phyloP scores from a whole-genome alignment of 2,888 invertebrate species.

The Nemapogon koenigi region DNA sequence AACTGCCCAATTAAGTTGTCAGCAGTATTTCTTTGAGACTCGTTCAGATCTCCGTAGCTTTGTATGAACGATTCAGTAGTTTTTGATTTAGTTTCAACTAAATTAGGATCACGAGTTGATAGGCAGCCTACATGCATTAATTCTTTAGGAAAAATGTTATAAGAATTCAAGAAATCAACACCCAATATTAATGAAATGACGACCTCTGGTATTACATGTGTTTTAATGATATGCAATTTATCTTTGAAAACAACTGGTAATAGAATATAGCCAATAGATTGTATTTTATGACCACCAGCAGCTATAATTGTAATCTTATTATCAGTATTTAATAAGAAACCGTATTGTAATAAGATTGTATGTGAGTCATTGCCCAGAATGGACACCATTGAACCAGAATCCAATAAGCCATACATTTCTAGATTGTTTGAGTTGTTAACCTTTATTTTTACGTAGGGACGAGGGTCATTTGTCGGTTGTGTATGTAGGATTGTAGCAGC shows the following conservation, averaged over 20 bases:
- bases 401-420: conserved; percentile 14
- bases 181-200: conserved; percentile 15
- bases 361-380: conserved; percentile 17
- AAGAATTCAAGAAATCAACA: conserved; percentile 17
- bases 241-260: conserved; percentile 14
- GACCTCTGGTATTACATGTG: conserved; percentile 14
- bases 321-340: not conserved
- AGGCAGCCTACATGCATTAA: conserved; percentile 1
- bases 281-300: conserved; percentile 15
- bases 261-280: conserved; percentile 13
- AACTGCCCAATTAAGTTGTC: conserved; percentile 14
- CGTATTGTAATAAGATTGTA: conserved; percentile 1
- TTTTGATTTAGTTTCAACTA: not conserved
- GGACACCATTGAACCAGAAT: conserved; percentile 17
- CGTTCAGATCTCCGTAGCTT: conserved; percentile 9
- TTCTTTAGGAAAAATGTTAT: conserved; percentile 14
- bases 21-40: conserved; percentile 9
- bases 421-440: conserved; percentile 8
- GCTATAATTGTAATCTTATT: conserved; percentile 8
- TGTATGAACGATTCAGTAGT: not conserved
- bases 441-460: conserved; percentile 16
- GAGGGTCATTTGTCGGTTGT: conserved; percentile 10
- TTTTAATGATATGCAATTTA: conserved; percentile 12
- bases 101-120: too few species aligned
- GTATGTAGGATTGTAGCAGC: conserved; percentile 15